Evolutionary conservation across 2,113 vertebrate species (phyloP).

Genomic region (Lethenteron camtschaticum): DNA sequence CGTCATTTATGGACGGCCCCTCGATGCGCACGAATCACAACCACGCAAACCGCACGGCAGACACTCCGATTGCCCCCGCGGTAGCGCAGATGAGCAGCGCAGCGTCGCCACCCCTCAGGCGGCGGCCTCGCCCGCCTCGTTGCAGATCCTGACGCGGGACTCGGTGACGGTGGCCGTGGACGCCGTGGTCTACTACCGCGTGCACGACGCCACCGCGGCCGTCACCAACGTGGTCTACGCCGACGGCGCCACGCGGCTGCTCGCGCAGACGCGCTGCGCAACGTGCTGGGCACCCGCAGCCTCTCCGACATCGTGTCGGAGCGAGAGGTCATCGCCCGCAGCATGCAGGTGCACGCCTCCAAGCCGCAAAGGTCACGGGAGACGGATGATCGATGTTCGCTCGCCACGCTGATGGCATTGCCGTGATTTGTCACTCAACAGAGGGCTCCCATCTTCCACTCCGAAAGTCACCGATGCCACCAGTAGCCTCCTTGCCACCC

Average conservation of each 20-base stretch:
- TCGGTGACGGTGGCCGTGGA: constrained; percentile 5
- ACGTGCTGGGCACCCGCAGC: background rate
- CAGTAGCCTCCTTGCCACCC: too few relatives aligned
- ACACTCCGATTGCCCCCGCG: background rate
- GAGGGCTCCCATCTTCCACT: too few relatives aligned
- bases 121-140: background rate
- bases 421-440: too few relatives aligned
- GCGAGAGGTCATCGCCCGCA: constrained; percentile 3
- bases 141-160: background rate
- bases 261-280: constrained; percentile 3
- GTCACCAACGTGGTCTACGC: background rate
- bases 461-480: too few relatives aligned
- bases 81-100: background rate
- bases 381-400: too few relatives aligned
- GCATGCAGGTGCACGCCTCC: background rate
- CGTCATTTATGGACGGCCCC: too few relatives aligned
- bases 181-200: constrained; percentile 1
- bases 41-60: background rate
- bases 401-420: too few relatives aligned
- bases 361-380: too few relatives aligned
- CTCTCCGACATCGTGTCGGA: background rate
- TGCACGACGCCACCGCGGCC: background rate
- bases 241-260: background rate
- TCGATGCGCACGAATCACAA: background rate
- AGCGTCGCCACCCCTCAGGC: background rate